phyloP scores from a whole-genome alignment of 2,797 vertebrate species.

The Peromyscus melanophrys region DNA sequence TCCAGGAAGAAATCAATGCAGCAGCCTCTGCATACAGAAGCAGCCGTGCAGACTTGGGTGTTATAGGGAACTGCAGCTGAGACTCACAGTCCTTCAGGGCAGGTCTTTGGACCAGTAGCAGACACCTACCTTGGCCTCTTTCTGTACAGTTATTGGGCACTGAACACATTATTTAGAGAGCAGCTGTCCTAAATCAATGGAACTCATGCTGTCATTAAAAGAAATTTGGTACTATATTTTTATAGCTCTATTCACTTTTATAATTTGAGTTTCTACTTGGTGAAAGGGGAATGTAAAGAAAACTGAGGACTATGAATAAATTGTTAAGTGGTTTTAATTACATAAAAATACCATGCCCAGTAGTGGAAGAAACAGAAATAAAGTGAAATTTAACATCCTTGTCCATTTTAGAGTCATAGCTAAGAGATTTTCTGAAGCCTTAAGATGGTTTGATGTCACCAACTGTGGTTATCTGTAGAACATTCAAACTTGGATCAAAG shows the following conservation, averaged over 20 bases:
- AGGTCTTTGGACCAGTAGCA: neutral
- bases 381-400: slow-evolving; percentile 23
- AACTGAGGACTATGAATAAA: neutral
- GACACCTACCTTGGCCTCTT: neutral
- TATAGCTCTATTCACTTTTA: slow-evolving; percentile 69
- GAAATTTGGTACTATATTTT: slow-evolving; percentile 65
- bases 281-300: slow-evolving; percentile 49
- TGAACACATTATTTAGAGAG: slow-evolving; percentile 47
- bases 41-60: neutral
- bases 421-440: slow-evolving; percentile 49
- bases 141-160: slow-evolving; percentile 9
- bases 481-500: neutral
- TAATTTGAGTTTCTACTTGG: slow-evolving; percentile 67
- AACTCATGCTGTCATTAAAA: slow-evolving; percentile 48
- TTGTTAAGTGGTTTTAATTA: slow-evolving; percentile 25
- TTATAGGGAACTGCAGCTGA: neutral
- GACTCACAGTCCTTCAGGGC: neutral
- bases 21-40: slow-evolving; percentile 20
- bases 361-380: neutral
- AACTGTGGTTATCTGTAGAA: neutral
- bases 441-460: neutral
- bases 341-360: slow-evolving; percentile 30
- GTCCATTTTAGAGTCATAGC: neutral
- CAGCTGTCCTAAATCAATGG: slow-evolving; percentile 59
- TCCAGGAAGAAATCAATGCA: slow-evolving; percentile 63